phyloP scores from a whole-genome alignment of 2,797 vertebrate species.

The Enteromius paludinosus region DNA sequence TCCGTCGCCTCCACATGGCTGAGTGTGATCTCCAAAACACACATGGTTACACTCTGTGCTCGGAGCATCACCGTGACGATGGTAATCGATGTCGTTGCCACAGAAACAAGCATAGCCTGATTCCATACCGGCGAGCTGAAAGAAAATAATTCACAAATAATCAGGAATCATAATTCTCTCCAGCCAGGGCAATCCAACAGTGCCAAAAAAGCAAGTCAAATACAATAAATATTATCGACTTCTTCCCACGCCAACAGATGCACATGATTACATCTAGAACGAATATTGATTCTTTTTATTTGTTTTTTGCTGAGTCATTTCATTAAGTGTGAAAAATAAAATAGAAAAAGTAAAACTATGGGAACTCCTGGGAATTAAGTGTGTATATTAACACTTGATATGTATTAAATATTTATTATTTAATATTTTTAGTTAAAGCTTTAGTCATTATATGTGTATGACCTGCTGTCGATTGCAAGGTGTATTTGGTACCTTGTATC shows the following conservation, averaged over 20 bases:
- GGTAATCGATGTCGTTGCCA: slow-evolving; percentile 91
- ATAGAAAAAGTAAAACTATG: too few species aligned
- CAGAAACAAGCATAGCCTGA: slow-evolving; percentile 98
- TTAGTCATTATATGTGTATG: neutral
- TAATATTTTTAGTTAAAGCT: neutral
- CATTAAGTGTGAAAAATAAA: neutral
- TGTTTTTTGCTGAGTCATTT: neutral
- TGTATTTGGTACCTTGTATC: slow-evolving; percentile 85
- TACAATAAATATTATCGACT: slow-evolving; percentile 8
- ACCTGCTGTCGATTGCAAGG: neutral
- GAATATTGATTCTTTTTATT: neutral
- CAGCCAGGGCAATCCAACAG: slow-evolving; percentile 36
- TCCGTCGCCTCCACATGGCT: slow-evolving; percentile 95
- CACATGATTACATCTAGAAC: slow-evolving; percentile 24
- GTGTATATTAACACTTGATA: neutral
- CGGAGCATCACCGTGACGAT: slow-evolving; percentile 85
- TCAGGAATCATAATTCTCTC: slow-evolving; percentile 42
- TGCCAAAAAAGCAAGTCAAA: slow-evolving; percentile 6
- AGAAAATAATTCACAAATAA: slow-evolving; percentile 54
- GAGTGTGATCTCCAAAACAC: slow-evolving; percentile 96
- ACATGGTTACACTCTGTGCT: slow-evolving; percentile 94
- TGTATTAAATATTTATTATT: neutral
- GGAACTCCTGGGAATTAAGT: neutral
- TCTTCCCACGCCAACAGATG: slow-evolving; percentile 3
- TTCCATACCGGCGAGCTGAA: slow-evolving; percentile 95